Percentiles rank a stretch among this genome's conserved stretches.
These are phyloP conservation scores for Brachyhypopomus occidentalis DNA, from an alignment of 2,113 vertebrate genomes.

Conservation along the genomic window DNA sequence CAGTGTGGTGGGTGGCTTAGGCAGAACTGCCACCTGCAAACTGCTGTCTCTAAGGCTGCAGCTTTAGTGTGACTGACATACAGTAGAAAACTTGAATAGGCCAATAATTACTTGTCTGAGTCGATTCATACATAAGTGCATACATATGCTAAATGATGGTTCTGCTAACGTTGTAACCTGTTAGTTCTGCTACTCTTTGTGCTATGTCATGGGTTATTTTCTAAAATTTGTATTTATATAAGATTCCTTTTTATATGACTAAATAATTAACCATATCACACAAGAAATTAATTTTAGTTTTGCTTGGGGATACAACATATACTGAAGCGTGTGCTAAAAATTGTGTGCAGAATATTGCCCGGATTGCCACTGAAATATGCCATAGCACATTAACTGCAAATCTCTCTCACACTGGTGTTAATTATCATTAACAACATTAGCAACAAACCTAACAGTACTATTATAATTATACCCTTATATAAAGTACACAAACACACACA, in stretches of 20 bases:
- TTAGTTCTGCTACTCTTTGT: too few species aligned
- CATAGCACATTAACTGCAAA: too few species aligned
- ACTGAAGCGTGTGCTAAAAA: not conserved
- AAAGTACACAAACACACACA: not conserved
- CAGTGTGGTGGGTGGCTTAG: conserved; percentile 14
- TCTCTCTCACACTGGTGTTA: not conserved
- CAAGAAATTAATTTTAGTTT: too few species aligned
- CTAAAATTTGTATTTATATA: too few species aligned
- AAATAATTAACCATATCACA: too few species aligned
- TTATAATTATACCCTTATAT: too few species aligned
- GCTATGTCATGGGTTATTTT: too few species aligned
- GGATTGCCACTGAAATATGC: not conserved
- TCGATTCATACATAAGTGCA: conserved; percentile 3
- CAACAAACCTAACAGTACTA: not conserved
- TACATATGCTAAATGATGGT: conserved; percentile 1
- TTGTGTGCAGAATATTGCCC: not conserved
- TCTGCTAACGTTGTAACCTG: too few species aligned
- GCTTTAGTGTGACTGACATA: not conserved
- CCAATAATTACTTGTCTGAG: not conserved
- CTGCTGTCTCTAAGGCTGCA: not conserved
- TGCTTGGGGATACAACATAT: too few species aligned
- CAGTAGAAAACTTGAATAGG: not conserved
- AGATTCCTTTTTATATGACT: too few species aligned
- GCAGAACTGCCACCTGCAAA: not conserved
- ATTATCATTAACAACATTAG: not conserved